These are phyloP conservation scores for Acyrthosiphon pisum DNA, from an alignment of 1,140 invertebrate species.

Conservation along the genomic window DNA sequence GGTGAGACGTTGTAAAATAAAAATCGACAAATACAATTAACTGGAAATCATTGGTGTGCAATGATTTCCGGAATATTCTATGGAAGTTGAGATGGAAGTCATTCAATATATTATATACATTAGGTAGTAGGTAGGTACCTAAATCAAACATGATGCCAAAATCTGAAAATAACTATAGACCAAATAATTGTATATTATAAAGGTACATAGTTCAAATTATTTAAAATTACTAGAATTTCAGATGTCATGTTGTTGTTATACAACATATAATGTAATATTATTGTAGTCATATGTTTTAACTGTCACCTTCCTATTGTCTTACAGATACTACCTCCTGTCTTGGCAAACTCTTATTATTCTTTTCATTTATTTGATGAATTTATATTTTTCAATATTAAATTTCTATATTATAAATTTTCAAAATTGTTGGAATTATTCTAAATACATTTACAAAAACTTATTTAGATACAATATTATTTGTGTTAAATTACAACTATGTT, in stretches of 20 bases:
- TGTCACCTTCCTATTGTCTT: too few species aligned
- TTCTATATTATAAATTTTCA: neutral
- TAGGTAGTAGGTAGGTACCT: neutral
- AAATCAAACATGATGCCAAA: neutral
- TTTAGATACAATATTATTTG: slow-evolving; percentile 10
- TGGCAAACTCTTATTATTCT: neutral
- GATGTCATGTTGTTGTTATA: neutral
- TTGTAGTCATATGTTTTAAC: too few species aligned
- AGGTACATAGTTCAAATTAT: neutral
- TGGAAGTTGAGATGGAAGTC: neutral
- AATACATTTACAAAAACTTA: neutral
- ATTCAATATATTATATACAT: neutral
- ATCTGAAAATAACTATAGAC: neutral
- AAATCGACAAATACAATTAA: slow-evolving; percentile 2
- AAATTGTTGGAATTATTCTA: neutral
- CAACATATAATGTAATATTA: too few species aligned
- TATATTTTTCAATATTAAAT: neutral
- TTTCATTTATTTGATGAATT: neutral
- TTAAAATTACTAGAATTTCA: neutral
- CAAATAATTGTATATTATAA: neutral
- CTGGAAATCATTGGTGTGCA: neutral
- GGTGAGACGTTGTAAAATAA: neutral
- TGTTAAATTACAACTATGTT: neutral
- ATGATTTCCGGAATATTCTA: slow-evolving; percentile 24
- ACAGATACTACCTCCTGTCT: neutral